A percentile compares a stretch with the other conserved stretches of the same genome.
Conservation (phyloP, 2,888 invertebrate genomes). For the Reticulitermes lucifugus region DNA sequence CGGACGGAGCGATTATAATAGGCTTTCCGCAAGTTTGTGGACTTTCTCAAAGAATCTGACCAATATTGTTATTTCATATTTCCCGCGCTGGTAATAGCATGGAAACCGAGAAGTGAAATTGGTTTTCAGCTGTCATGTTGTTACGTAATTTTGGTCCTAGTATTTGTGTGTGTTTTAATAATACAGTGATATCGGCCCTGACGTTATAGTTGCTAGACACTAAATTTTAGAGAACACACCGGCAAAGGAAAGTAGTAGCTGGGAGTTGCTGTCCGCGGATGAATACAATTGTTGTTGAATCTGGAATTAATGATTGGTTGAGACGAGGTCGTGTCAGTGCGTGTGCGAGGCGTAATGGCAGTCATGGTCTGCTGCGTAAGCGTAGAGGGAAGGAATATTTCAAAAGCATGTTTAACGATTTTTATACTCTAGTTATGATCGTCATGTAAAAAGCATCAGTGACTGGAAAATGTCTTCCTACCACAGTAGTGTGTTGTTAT, state of each 20-base stretch:
- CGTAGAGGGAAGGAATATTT: not conserved
- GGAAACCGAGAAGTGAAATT: not conserved
- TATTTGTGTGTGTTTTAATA: not conserved
- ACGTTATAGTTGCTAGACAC: not conserved
- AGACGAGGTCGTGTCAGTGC: slow-evolving; percentile 22
- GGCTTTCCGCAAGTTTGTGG: too few relatives aligned
- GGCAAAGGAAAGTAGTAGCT: not conserved
- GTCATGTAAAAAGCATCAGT: slow-evolving; percentile 43
- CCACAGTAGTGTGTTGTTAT: slow-evolving; percentile 47
- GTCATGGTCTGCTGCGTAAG: not conserved
- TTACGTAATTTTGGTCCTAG: not conserved
- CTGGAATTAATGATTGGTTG: slow-evolving; percentile 22
- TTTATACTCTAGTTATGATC: slow-evolving; percentile 36
- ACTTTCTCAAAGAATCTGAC: too few relatives aligned
- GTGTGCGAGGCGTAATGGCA: slow-evolving; percentile 21
- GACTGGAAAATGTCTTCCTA: slow-evolving; percentile 53
- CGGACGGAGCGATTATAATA: too few relatives aligned
- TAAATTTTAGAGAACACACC: not conserved
- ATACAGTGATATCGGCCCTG: not conserved
- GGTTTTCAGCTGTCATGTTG: not conserved
- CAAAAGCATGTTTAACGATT: slow-evolving; percentile 3
- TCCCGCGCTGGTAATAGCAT: not conserved
- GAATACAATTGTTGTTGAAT: slow-evolving; percentile 2
- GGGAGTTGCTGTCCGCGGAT: not conserved
- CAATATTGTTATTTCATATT: not conserved